These are phyloP conservation scores for Thereva nobilitata DNA, from an alignment of 2,888 invertebrate species.

Conservation along the genomic window DNA sequence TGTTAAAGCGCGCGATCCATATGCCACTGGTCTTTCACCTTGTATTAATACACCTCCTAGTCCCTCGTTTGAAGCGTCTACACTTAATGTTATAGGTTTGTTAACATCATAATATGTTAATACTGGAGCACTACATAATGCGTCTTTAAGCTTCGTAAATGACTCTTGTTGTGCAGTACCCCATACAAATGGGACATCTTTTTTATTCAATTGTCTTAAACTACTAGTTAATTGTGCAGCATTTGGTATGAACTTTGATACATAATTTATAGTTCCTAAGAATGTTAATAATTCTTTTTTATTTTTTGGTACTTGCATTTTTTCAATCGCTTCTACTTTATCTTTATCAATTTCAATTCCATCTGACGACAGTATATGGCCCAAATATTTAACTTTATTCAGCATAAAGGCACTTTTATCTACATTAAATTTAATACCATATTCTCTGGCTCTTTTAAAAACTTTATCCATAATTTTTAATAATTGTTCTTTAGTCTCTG, in stretches of 20 bases:
- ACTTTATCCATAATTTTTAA: constrained; percentile 38
- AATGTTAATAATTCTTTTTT: constrained; percentile 39
- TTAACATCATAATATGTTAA: constrained; percentile 41
- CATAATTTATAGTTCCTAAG: constrained; percentile 42
- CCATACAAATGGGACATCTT: constrained; percentile 40
- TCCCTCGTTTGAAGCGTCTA: constrained; percentile 45
- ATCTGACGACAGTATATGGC: constrained; percentile 44
- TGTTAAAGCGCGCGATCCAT: constrained; percentile 49
- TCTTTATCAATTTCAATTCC: constrained; percentile 43
- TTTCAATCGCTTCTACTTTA: constrained; percentile 40
- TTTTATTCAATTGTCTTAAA: constrained; percentile 39
- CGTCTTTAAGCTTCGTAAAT: constrained; percentile 35
- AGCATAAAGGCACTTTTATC: constrained; percentile 46
- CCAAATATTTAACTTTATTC: constrained; percentile 45
- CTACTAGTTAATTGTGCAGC: constrained; percentile 36
- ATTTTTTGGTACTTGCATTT: constrained; percentile 33
- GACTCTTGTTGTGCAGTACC: constrained; percentile 37
- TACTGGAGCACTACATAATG: constrained; percentile 33
- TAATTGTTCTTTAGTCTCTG: constrained; percentile 39
- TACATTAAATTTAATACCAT: constrained; percentile 45
- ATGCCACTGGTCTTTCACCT: constrained; percentile 48
- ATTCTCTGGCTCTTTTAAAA: constrained; percentile 38
- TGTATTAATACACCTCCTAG: constrained; percentile 51
- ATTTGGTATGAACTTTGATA: constrained; percentile 43
- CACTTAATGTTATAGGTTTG: constrained; percentile 46